These are phyloP conservation scores for Sycophila sp. DNA, from an alignment of 1,140 invertebrate species.

Conservation along the genomic window DNA sequence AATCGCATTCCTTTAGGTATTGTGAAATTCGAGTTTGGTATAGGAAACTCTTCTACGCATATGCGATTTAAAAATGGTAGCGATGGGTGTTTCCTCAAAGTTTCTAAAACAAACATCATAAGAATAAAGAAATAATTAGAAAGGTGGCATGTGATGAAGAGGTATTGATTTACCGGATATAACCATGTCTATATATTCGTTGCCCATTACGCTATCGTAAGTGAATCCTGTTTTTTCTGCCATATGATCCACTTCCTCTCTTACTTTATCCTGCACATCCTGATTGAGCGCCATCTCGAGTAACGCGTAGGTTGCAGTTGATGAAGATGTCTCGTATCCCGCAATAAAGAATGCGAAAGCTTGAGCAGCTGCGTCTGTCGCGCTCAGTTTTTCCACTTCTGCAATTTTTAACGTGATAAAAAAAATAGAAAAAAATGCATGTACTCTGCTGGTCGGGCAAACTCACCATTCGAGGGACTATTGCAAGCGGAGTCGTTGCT, in stretches of 20 bases:
- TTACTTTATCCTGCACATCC: conserved; percentile 72
- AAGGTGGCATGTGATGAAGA: neutral
- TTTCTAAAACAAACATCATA: conserved; percentile 53
- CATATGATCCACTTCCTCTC: conserved; percentile 71
- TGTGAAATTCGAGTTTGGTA: conserved; percentile 54
- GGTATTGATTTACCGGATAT: conserved; percentile 60
- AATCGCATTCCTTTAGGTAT: conserved; percentile 64
- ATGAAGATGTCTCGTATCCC: conserved; percentile 82
- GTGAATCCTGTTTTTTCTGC: conserved; percentile 65
- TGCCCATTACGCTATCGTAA: conserved; percentile 71
- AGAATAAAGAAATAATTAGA: neutral
- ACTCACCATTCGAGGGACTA: conserved; percentile 24
- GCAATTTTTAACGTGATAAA: conserved; percentile 49
- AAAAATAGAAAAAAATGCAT: conserved; percentile 42
- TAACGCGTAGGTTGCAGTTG: conserved; percentile 72
- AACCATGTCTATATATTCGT: conserved; percentile 72
- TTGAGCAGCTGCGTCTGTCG: conserved; percentile 63
- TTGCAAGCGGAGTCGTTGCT: conserved; percentile 46
- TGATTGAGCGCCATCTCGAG: conserved; percentile 75
- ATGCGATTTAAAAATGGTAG: conserved; percentile 62
- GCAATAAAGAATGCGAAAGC: conserved; percentile 77
- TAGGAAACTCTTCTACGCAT: conserved; percentile 58
- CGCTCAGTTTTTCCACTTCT: conserved; percentile 69
- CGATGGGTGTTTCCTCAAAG: conserved; percentile 66
- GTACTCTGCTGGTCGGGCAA: conserved; percentile 44